Evolutionary conservation across 2,888 invertebrate species (phyloP), one percentile per base, ranked within the genome.

Genomic region (Campoletis raptor): DNA sequence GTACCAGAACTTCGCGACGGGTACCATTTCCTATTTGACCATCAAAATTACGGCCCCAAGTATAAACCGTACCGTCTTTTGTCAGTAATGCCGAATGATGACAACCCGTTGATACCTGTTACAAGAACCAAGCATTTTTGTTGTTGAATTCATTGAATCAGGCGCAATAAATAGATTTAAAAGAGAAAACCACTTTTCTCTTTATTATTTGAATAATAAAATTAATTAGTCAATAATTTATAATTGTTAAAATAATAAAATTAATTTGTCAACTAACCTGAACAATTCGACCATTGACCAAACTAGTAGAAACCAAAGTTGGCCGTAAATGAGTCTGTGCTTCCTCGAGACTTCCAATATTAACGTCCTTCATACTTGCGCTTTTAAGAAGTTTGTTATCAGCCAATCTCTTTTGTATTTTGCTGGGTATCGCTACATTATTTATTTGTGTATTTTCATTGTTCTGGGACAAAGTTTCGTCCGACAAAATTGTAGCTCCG

Each of bases 1-100:
- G 96, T 89, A 95, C 94, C n/a, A 92, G 89, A 5, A 96, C 94
- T 90, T 96, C 95, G 87, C 95, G 96, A 85, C 96, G 95, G 85
- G 96, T 96, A 3, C 97, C 97, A 82, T 96, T 96, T 30, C 98
- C 98, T 79, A 99, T 95, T 93, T 99, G 99, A 52, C 98, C 98
- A 92, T 99, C 98, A 87, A 98, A 96, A 94, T 98, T 98, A 87
- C 98, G 96, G 2, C 99, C 98, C 98, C 98, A 98, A 0, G 97
- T 96, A 90, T 97, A 98, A 1, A 98, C 94, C 9, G 96, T 95
- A 7, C 97, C 97, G 77, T 96, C 95, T 78, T 96, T 96, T 64
- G 97, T 97, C 73, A 98, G 93, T 76, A 98, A 94, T 61, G 97
- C 96, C 57, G 97, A 97, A 93, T 99, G 98, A 92, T 98, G 97